Conservation (phyloP, 2,797 vertebrate species). For the Carduelis carduelis region DNA sequence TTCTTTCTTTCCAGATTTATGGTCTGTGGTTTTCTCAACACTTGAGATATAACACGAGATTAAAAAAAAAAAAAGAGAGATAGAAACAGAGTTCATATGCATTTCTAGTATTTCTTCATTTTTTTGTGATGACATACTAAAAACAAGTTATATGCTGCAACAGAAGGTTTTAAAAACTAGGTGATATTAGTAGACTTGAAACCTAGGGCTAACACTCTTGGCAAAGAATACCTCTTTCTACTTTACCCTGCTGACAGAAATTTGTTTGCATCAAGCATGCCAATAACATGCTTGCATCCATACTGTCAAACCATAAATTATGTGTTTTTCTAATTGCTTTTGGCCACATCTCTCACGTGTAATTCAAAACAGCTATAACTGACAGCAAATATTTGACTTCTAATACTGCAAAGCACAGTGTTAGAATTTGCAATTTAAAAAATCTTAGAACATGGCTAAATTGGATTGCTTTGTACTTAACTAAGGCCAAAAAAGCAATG, state of each 20-base stretch:
- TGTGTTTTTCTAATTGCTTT: background rate
- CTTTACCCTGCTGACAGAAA: background rate
- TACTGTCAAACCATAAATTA: background rate
- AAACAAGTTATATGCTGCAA: background rate
- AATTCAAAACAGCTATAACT: background rate
- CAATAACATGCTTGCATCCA: background rate
- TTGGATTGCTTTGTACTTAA: background rate
- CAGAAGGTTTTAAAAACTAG: background rate
- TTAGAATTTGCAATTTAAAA: background rate
- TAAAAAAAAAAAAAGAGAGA: background rate
- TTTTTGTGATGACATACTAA: background rate
- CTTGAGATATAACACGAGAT: background rate
- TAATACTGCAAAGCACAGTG: background rate
- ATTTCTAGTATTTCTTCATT: background rate
- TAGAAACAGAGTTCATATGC: background rate
- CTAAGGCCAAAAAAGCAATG: background rate
- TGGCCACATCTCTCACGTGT: background rate
- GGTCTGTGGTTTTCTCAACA: background rate
- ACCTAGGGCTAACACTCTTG: background rate
- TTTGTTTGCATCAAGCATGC: background rate
- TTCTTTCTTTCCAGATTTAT: slow-evolving; percentile 9
- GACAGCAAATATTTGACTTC: background rate
- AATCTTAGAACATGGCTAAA: background rate
- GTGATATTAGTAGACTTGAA: background rate
- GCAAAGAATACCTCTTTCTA: background rate